A percentile compares a stretch with the other conserved stretches of the same genome.
Conservation (phyloP, 2,888 invertebrate species). For the Bombyx huttoni region DNA sequence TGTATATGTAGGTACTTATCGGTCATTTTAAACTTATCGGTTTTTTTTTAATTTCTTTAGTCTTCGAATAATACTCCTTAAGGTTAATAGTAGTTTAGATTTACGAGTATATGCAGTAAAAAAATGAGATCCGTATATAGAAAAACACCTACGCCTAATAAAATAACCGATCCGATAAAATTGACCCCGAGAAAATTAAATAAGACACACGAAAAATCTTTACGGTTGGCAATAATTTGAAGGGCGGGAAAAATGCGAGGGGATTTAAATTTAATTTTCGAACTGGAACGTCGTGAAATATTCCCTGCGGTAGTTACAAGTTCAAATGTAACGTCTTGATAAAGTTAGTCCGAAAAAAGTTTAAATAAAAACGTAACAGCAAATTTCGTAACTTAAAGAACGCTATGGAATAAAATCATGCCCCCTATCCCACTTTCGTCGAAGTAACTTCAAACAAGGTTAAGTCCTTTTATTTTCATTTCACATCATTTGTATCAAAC, state of each 20-base stretch:
- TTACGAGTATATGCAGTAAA: too few species aligned
- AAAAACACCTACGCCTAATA: not conserved
- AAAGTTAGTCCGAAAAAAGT: slow-evolving; percentile 27
- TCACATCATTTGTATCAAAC: too few species aligned
- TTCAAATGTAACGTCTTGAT: slow-evolving; percentile 44
- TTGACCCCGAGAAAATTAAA: slow-evolving; percentile 48
- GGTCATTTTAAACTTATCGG: too few species aligned
- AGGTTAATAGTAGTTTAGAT: too few species aligned
- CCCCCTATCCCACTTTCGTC: too few species aligned
- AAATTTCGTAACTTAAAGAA: not conserved
- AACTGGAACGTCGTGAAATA: slow-evolving; percentile 60
- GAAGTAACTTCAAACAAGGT: too few species aligned
- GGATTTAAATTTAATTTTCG: slow-evolving; percentile 71
- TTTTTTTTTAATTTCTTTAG: too few species aligned
- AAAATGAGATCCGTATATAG: not conserved
- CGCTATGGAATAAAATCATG: not conserved
- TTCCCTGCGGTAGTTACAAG: slow-evolving; percentile 51
- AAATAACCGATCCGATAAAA: slow-evolving; percentile 10
- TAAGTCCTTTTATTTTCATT: too few species aligned
- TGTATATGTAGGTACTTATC: too few species aligned
- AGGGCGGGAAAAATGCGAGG: slow-evolving; percentile 63
- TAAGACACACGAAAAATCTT: slow-evolving; percentile 41
- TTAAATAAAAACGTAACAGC: slow-evolving; percentile 17
- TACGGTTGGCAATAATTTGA: slow-evolving; percentile 52
- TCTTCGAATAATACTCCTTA: too few species aligned